phyloP scores from a whole-genome alignment of 2,797 vertebrate species.

The Distichodus sexfasciatus region DNA sequence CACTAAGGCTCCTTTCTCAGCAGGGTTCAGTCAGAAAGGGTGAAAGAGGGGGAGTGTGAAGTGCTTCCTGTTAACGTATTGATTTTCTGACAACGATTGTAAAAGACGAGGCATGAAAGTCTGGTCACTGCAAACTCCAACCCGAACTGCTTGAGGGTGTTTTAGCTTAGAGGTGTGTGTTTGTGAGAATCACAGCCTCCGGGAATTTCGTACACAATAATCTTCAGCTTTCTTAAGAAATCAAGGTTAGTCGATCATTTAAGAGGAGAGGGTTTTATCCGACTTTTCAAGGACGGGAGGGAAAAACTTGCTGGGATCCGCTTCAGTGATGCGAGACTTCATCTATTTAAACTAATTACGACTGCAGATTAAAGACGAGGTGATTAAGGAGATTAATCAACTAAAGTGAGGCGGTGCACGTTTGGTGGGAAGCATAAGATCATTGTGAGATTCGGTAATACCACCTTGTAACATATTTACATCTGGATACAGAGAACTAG shows the following conservation, averaged over 20 bases:
- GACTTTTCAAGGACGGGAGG: neutral
- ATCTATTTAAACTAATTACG: neutral
- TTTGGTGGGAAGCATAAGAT: neutral
- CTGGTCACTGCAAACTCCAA: neutral
- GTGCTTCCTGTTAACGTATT: neutral
- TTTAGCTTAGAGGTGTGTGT: neutral
- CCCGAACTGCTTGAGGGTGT: neutral
- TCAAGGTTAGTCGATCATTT: neutral
- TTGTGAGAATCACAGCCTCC: neutral
- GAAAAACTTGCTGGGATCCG: neutral
- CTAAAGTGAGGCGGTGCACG: neutral
- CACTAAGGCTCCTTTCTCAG: neutral
- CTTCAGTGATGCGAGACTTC: neutral
- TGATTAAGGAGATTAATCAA: neutral
- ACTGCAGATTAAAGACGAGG: neutral
- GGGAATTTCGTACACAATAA: neutral
- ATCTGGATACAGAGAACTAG: too few relatives aligned
- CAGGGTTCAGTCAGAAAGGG: neutral
- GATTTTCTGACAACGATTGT: constrained; percentile 12
- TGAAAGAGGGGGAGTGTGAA: neutral
- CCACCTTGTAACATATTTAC: too few relatives aligned
- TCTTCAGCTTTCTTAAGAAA: neutral
- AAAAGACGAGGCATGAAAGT: neutral
- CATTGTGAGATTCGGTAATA: too few relatives aligned
- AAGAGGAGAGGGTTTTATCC: neutral